These are phyloP conservation scores for Epiperipatus broadwayi DNA, from an alignment of 2,888 invertebrate species.

Conservation along the genomic window DNA sequence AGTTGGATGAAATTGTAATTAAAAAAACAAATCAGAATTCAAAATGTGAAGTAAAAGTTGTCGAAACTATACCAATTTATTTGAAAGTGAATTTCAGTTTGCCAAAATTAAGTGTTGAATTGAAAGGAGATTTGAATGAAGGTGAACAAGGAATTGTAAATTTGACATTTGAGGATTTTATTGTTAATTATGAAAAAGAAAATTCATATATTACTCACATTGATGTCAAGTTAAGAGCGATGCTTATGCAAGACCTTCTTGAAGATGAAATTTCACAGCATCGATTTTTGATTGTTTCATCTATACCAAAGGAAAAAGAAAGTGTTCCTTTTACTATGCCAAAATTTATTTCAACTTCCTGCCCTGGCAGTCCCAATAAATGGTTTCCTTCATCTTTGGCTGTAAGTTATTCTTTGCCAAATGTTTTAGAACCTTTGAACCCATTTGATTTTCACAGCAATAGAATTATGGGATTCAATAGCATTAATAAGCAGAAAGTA, in stretches of 20 bases:
- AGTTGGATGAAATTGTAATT: slow-evolving; percentile 12
- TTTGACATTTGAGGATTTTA: slow-evolving; percentile 61
- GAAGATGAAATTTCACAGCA: slow-evolving; percentile 56
- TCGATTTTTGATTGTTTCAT: slow-evolving; percentile 68
- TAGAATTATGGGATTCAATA: too few relatives aligned
- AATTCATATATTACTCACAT: slow-evolving; percentile 49
- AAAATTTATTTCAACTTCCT: too few relatives aligned
- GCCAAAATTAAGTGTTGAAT: slow-evolving; percentile 20
- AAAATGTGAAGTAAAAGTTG: slow-evolving; percentile 5
- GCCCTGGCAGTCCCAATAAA: too few relatives aligned
- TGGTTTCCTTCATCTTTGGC: too few relatives aligned
- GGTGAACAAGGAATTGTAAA: slow-evolving; percentile 43
- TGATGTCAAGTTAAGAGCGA: slow-evolving; percentile 46
- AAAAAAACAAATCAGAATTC: not conserved
- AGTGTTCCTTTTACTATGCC: too few relatives aligned
- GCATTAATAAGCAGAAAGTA: too few relatives aligned
- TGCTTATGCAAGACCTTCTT: slow-evolving; percentile 73
- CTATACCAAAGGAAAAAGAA: too few relatives aligned
- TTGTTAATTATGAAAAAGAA: slow-evolving; percentile 47
- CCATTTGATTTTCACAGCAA: too few relatives aligned
- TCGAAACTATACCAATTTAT: slow-evolving; percentile 19
- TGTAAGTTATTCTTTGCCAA: too few relatives aligned
- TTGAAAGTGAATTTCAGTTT: slow-evolving; percentile 32
- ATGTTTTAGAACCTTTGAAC: too few relatives aligned
- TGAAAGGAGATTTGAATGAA: slow-evolving; percentile 26